phyloP scores from a whole-genome alignment of 2,113 vertebrate species.

The Eira barbara region DNA sequence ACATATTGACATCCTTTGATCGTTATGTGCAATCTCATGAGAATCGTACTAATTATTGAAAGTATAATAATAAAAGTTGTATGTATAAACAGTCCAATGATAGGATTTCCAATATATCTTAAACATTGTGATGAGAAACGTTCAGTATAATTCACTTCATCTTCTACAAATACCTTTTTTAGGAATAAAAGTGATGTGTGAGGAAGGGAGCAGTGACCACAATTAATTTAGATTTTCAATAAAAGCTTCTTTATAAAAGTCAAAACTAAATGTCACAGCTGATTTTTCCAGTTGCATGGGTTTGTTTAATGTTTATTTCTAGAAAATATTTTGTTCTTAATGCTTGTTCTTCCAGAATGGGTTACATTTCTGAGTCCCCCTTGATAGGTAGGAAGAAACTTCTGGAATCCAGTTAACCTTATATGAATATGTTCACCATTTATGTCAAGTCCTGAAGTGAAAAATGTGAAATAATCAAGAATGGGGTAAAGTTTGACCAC shows the following conservation, averaged over 20 bases:
- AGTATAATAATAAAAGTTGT: not conserved
- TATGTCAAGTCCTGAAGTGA: not conserved
- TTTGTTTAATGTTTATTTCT: not conserved
- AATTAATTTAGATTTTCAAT: slow-evolving; percentile 50
- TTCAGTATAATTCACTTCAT: not conserved
- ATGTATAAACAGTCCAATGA: not conserved
- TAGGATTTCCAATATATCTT: not conserved
- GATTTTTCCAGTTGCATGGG: not conserved
- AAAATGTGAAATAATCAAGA: not conserved
- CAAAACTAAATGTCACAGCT: slow-evolving; percentile 50
- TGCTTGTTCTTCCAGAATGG: not conserved
- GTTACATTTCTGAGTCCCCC: not conserved
- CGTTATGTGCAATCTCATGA: not conserved
- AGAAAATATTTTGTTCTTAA: not conserved
- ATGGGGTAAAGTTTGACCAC: not conserved
- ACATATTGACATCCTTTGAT: not conserved
- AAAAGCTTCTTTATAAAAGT: slow-evolving; percentile 41
- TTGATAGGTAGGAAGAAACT: not conserved
- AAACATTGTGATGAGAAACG: not conserved
- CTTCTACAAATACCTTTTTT: not conserved
- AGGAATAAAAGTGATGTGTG: not conserved
- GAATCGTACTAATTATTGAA: not conserved
- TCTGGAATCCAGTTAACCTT: not conserved
- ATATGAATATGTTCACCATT: not conserved
- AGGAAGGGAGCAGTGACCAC: slow-evolving; percentile 38